Evolutionary conservation across 1,140 invertebrate species (phyloP).

Genomic region (Drosophila albomicans): DNA sequence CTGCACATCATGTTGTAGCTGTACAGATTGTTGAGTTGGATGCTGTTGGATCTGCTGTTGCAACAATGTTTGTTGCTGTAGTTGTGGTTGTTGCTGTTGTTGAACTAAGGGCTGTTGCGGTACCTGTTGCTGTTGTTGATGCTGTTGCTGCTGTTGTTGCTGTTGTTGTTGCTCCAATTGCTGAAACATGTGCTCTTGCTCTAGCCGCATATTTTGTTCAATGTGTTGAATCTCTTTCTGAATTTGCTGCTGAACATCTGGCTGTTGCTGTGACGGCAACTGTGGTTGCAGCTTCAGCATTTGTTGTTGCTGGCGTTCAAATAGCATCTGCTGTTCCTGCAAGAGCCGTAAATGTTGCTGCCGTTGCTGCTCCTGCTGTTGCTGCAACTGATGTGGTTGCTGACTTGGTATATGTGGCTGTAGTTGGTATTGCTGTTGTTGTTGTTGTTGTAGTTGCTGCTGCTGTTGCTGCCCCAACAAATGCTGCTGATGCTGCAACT

Average conservation of each 20-base stretch:
- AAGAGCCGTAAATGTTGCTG: not conserved
- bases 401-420: not conserved
- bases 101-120: too few relatives aligned
- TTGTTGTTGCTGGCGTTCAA: constrained; percentile 18
- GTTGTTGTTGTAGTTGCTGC: not conserved
- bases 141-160: not conserved
- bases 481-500: not conserved
- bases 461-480: not conserved
- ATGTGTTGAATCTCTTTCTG: too few relatives aligned
- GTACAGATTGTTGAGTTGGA: too few relatives aligned
- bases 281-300: constrained; percentile 1
- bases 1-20: not conserved
- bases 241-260: not conserved
- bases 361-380: not conserved
- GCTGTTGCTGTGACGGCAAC: constrained; percentile 9
- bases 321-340: not conserved
- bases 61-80: not conserved
- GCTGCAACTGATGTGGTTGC: not conserved
- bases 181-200: not conserved
- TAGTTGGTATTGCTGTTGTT: not conserved
- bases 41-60: not conserved
- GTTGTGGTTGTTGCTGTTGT: not conserved
- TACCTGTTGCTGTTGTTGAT: not conserved
- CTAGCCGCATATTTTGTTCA: not conserved
- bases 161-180: too few relatives aligned